Evolutionary conservation across 2,797 vertebrate species (phyloP), one percentile per base, ranked within the genome.

Genomic region (Anabas testudineus): DNA sequence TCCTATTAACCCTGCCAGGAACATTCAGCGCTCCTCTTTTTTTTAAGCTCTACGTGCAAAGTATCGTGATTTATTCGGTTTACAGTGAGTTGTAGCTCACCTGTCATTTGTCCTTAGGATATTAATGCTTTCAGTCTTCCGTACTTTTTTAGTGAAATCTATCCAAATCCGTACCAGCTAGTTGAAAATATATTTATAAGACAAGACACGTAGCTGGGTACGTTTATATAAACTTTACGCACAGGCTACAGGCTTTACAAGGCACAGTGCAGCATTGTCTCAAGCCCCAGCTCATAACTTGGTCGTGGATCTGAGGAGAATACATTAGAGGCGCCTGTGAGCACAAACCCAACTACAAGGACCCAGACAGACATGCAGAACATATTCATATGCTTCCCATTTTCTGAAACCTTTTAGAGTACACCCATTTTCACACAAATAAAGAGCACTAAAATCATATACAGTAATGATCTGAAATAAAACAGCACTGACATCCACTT

Each of bases 181-280:
- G 7, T 1, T 21, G 10, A 21, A n/a, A 8, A 18, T 7, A 3
- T 7, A 4, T 48, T 21, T 47, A 10, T 42, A 21, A 13, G 7
- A 28, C 4, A 2, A n/a, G 41, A 49, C 22, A 0, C 39, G 13
- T n/a, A 18, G 12, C 13, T 32, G 45, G 28, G 7, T 30, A 7
- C n/a, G 48, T 28, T 14, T 21, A 19, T 2, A 1, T 5, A 28
- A 10, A 42, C 8, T 12, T 55, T 3, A 16, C 22, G 58, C 3
- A 14, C 1, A 64, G 32, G 15, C 54, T 47, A 26, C 30, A 53
- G 46, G 45, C 51, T 56, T 68, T 52, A 47, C 37, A 54, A 60
- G 60, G 63, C 42, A 28, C 37, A 39, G 12, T 18, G 10, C 15
- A 18, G 14, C 2, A n/a, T 42, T 48, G 1, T 55, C 10, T 42